Evolutionary conservation across 2,888 invertebrate genomes (phyloP), one percentile per base, ranked within the genome.

Genomic region (Morpho helenor): DNA sequence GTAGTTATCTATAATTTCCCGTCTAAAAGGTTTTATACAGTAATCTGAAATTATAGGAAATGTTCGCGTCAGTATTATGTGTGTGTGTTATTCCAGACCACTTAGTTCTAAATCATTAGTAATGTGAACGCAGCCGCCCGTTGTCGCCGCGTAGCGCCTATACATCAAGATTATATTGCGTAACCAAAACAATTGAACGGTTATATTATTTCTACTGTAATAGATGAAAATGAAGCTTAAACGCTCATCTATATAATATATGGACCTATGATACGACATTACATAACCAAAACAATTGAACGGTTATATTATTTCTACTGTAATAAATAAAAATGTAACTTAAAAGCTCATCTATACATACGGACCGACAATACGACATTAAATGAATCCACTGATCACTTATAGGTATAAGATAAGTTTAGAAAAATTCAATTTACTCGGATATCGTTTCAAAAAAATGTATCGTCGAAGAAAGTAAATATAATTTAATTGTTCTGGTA

Each of bases 91-190:
- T 55, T 55, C 43, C 31, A 46, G 47, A 49, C 57, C 58, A 52
- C 60, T 65, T 57, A 51, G 56, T 57, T 57, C 57, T 64, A 64
- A 60, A 62, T 62, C 57, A 70, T 68, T 67, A 68, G 65, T 70
- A 72, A 72, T 75, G 71, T 9, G 70, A 65, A 70, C 71, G 66
- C 57, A 72, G 49, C 52, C 50, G 57, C 53, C 43, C 43, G 43
- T 43, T 43, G 43, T 43, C 43, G 43, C 43, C 43, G 43, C 43
- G 43, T 43, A 43, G 8, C 43, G 43, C 7, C 43, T 9, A 43
- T 43, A 43, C 8, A 43, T 53, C 46, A 48, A 50, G 54, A 52
- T 54, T 62, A 61, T 56, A 57, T 57, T 57, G 57, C 55, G 59
- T 65, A 52, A 58, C 58, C 52, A 42, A 50, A 46, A 55, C 52